These are phyloP conservation scores for Philereme transversata DNA, from an alignment of 2,888 invertebrate species.

Conservation along the genomic window DNA sequence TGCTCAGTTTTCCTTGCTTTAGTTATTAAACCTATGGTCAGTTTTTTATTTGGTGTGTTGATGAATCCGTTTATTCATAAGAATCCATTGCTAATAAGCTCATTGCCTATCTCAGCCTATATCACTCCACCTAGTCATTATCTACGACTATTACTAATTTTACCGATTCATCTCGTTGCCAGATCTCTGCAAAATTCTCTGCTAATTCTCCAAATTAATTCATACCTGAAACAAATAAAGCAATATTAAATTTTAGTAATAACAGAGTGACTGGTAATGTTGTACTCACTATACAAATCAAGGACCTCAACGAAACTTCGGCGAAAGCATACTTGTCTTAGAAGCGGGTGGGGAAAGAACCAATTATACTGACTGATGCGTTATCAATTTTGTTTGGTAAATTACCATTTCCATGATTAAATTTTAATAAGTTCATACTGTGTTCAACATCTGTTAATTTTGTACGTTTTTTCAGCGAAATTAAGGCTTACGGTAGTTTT, in stretches of 20 bases:
- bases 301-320: conserved; percentile 30
- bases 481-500: conserved; percentile 28
- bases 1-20: not conserved
- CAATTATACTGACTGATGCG: conserved; percentile 25
- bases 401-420: not conserved
- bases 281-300: conserved; percentile 36
- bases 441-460: not conserved
- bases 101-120: too few relatives aligned
- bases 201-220: not conserved
- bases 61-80: too few relatives aligned
- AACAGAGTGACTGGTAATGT: conserved; percentile 37
- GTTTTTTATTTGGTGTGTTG: too few relatives aligned
- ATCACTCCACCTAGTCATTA: too few relatives aligned
- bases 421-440: too few relatives aligned
- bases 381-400: conserved; percentile 29
- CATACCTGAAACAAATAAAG: too few relatives aligned
- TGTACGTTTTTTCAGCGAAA: conserved; percentile 15
- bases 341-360: conserved; percentile 28
- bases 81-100: too few relatives aligned
- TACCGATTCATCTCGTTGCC: not conserved
- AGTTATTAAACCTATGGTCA: too few relatives aligned
- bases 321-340: conserved; percentile 24
- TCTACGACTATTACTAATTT: too few relatives aligned
- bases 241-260: conserved; percentile 33
- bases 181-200: not conserved